Evolutionary conservation across 2,888 invertebrate genomes (phyloP).

Genomic region (Belgica antarctica): DNA sequence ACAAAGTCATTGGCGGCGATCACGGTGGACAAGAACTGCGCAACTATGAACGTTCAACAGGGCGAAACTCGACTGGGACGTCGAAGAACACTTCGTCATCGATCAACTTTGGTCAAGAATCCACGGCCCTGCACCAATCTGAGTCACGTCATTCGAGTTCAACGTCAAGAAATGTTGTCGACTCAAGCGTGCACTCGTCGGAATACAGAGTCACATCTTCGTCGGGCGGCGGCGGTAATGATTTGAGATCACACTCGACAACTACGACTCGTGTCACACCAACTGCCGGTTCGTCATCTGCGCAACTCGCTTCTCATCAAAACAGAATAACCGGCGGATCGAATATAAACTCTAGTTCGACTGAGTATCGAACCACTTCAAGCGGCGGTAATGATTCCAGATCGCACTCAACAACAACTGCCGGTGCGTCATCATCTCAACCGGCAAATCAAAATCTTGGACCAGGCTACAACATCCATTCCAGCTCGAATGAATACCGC

Average conservation of each 20-base stretch:
- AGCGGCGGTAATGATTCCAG: not conserved
- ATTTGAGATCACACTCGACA: not conserved
- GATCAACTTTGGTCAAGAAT: not conserved
- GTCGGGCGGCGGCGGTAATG: not conserved
- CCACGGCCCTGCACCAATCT: not conserved
- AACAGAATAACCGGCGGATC: no score
- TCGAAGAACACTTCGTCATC: conserved; percentile 16
- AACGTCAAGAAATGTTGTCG: not conserved
- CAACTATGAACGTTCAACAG: conserved; percentile 15
- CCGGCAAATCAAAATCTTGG: not conserved
- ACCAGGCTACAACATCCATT: not conserved
- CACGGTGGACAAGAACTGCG: conserved; percentile 19
- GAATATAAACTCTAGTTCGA: no score
- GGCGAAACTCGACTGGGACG: not conserved
- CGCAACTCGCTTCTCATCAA: not conserved
- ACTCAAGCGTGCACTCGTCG: not conserved
- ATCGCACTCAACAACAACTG: not conserved
- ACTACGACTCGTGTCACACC: not conserved
- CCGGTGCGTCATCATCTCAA: not conserved
- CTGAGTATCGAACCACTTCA: no score
- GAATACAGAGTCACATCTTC: not conserved
- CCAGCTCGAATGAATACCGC: not conserved
- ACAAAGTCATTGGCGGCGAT: conserved; percentile 3
- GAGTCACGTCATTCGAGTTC: conserved; percentile 9
- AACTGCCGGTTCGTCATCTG: not conserved